Base-by-base conservation (phyloP, 2,888 invertebrate species). In the Anagyrus pseudococci region DNA sequence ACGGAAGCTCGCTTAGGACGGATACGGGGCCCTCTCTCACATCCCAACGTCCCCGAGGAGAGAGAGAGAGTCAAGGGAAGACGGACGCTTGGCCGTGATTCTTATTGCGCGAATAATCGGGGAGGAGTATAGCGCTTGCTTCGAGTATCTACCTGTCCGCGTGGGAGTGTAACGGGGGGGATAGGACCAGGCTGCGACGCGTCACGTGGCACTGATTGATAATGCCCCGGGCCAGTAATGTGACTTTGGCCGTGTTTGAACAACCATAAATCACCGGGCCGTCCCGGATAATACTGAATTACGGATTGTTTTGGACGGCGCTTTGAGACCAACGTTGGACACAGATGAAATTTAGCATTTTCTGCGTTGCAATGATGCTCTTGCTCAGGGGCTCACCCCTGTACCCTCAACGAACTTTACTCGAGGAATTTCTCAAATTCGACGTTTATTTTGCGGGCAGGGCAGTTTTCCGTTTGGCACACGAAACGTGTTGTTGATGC, bases 271-370 rank as follows among this genome's bases (percentile, higher is more conserved):
- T 65, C 65, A 65, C 58, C 22, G 54, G 37, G 20, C 52, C 54
- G 44, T 55, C 53, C 47, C 37, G 64, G 64, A 64, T 64, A 60
- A 64, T 64, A 50, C 60, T 64, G 60, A 64, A 64, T 64, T 64
- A 64, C 64, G 64, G 64, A 64, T 64, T 64, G 64, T 64, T 64
- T 59, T 56, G 57, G 46, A n/a, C n/a, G n/a, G n/a, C n/a, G n/a
- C n/a, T n/a, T n/a, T n/a, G n/a, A n/a, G 48, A 60, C 53, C 64
- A 56, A 13, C 43, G 47, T 57, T 60, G 44, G 60, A 64, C 55
- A 55, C 64, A 64, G 60, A 33, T 57, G 59, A 64, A 64, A 64
- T 64, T 64, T 64, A 64, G 60, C 60, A 64, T 64, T 64, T 64
- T 60, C n/a, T 26, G 22, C 49, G 49, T 23, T n/a, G n/a, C n/a